Conservation (phyloP, 1,140 invertebrate species). For the Ladona fulva region DNA sequence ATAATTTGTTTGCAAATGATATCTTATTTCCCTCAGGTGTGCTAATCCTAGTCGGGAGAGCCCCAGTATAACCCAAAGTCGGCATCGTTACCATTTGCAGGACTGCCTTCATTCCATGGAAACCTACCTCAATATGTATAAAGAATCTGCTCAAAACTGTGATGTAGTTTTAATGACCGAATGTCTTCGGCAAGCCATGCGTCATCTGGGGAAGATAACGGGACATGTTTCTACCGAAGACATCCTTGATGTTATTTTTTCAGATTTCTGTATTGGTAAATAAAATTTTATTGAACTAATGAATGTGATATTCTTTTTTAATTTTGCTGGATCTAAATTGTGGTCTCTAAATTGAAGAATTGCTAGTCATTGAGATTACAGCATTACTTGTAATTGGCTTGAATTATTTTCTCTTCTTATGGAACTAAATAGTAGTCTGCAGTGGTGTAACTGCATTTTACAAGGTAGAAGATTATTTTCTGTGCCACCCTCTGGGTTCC, state of each 20-base stretch:
- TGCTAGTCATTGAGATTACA: no score
- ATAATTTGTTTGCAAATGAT: no score
- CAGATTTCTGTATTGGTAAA: slow-evolving; percentile 84
- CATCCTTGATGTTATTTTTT: slow-evolving; percentile 74
- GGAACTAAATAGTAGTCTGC: no score
- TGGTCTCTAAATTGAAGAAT: no score
- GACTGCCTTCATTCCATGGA: slow-evolving; percentile 42
- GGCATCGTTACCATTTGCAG: slow-evolving; percentile 51
- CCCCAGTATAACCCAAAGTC: slow-evolving; percentile 52
- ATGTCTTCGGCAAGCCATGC: slow-evolving; percentile 52
- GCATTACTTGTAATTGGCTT: no score
- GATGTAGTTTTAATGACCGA: slow-evolving; percentile 56
- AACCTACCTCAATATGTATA: slow-evolving; percentile 41
- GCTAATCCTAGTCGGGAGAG: slow-evolving; percentile 50
- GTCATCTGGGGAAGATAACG: slow-evolving; percentile 63
- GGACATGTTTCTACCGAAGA: slow-evolving; percentile 66
- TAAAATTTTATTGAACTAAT: no score
- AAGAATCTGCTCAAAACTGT: slow-evolving; percentile 37
- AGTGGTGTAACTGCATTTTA: no score
- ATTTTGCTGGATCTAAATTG: no score
- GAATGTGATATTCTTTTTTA: no score
- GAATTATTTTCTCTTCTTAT: no score
- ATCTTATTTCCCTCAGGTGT: slow-evolving; percentile 41
- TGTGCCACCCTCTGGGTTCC: no score
- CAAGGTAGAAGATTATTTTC: no score